Evolutionary conservation across 1,140 invertebrate species (phyloP), one percentile per base, ranked within the genome.

Genomic region (Drosophila bocqueti): DNA sequence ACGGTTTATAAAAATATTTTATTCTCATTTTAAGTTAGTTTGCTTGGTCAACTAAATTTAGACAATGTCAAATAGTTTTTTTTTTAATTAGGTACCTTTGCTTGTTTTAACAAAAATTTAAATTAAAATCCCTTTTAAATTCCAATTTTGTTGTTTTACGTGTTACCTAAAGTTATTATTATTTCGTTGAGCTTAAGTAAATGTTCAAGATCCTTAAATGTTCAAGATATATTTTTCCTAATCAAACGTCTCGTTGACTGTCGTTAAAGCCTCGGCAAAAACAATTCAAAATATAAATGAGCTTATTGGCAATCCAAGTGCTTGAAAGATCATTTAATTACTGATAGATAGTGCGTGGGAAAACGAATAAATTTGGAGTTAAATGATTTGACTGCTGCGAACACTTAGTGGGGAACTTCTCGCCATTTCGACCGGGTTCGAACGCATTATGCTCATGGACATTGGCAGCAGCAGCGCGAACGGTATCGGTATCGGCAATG

Each of bases 361-460:
- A 69, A 21, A 36, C 6, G 15, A 29, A 29, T 29, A 34, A 49
- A 16, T 49, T 49, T 18, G 4, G 15, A 36, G 38, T 50, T 64
- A 24, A 68, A 68, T 69, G 66, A 38, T 24, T 42, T 71, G 34
- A 72, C 3, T 58, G 4, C 29, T 26, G 15, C 11, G 4, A 60
- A 29, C 21, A 42, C 29, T 68, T 57, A 58, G 61, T 42, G 55
- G 50, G 52, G 61, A 61, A 34, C 3, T 24, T 11, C 55, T 73
- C 68, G 45, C 47, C 54, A 55, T 73, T 74, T 43, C 3, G 24
- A 54, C 73, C 80, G 62, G 47, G 54, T 72, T 50, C 64, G 66
- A 46, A 66, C 61, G 40, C 79, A 85, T 66, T 66, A 89, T 91
- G 83, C 81, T 71, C 43, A 74, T 62, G 61, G 72, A 84, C 66